Base-by-base conservation (phyloP, 2,888 invertebrate species). In the Griposia aprilina region DNA sequence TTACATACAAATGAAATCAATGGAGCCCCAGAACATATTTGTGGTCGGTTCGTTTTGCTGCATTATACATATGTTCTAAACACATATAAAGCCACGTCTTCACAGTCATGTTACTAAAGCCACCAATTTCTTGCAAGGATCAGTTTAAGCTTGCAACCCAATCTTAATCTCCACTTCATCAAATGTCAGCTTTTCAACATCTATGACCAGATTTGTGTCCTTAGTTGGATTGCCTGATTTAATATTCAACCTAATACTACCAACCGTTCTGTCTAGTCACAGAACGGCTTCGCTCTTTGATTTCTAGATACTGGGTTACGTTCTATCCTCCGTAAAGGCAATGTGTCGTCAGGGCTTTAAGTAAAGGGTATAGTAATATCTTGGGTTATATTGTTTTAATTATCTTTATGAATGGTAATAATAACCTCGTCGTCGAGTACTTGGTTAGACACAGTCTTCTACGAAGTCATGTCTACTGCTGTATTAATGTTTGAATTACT, bases 161-260 rank as follows among this genome's bases (percentile, higher is more conserved):
- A 26, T 48, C 63, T 26, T 73, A 73, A 60, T 55, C 63, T 41
- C 26, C 55, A 59, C 48, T 81, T 59, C 30, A 68, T 73, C 50
- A 73, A 72, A 79, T 50, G 65, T 15, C 41, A 73, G 13, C 7
- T 60, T 55, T 79, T 57, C 41, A 60, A 52, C 41, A 50, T 26
- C n/a, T 41, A 48, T 36, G 4, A 36, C 50, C 4, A 41, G 15
- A 59, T 20, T 63, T 15, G 11, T 36, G 5, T 63, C 73, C 23
- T 26, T 71, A 68, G 68, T 63, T 20, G 2, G 15, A 60, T 84
- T 79, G 65, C 30, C 8, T 55, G 41, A 55, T 80, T 72, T 63
- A 30, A 55, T 75, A 67, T 85, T 72, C 65, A 70, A 48, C 36
- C 4, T 48, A n/a, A 26, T 26, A 55, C 36, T 41, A 15, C 20